Evolutionary conservation across 2,797 vertebrate genomes (phyloP), one percentile per base, ranked within the genome.

Genomic region (Gallirallus australis): DNA sequence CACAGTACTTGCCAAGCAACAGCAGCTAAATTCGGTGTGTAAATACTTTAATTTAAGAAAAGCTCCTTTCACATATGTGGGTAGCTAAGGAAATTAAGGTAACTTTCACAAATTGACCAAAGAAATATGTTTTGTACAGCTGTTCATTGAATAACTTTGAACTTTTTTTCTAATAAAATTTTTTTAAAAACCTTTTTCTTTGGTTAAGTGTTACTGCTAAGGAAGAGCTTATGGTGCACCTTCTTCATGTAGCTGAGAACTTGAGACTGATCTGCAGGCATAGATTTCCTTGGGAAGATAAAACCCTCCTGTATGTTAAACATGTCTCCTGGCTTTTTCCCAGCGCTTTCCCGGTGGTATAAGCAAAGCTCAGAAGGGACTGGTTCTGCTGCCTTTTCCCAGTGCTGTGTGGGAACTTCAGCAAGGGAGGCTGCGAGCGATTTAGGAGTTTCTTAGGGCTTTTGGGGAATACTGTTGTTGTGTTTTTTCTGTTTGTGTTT

Each of bases 121-220:
- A 93, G 85, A 75, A 70, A 12, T 88, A 64, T 3, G 16, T 82
- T 96, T 90, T 93, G 71, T 85, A 90, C 52, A 69, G 82, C 60
- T 50, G 76, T 48, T 94, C 73, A 88, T 56, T 66, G n/a, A 86
- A n/a, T 89, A 84, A 88, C 33, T 76, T 76, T 6, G 64, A 25
- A 35, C 35, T 40, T 69, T 69, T 65, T 83, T 76, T 27, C 86
- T 80, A 96, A 95, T 96, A 97, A 97, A 95, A 31, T 68, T 93
- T 92, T 85, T 82, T 15, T 5, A 76, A 76, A 78, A 73, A 24
- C 0, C 12, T 48, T 59, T 80, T 77, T 17, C 21, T 57, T 52
- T 56, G 45, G 13, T 93, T 72, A 81, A 76, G 59, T 40, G 16
- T 82, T 81, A 52, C 6, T 89, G 53, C 40, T 9, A 2, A 50